These are phyloP conservation scores for Pyrocephalus nanus DNA, from an alignment of 2,797 vertebrate genomes.

Conservation along the genomic window DNA sequence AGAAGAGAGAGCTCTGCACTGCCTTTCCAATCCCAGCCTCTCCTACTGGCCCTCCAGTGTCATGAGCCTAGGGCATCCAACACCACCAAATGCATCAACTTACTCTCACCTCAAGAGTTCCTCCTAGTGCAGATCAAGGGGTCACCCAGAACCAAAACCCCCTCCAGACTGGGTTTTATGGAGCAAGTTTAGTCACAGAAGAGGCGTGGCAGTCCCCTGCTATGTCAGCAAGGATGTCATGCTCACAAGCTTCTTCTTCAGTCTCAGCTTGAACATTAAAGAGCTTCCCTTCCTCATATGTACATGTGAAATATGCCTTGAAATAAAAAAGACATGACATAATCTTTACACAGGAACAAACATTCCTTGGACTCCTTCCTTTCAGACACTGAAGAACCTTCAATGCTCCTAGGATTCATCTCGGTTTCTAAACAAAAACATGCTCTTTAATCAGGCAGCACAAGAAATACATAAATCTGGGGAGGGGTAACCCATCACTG, in stretches of 20 bases:
- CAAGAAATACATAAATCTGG: background rate
- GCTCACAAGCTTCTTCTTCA: background rate
- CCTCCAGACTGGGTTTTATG: background rate
- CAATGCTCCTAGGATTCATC: background rate
- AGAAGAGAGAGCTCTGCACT: background rate
- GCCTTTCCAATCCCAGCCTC: background rate
- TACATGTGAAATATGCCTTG: background rate
- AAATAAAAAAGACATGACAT: background rate
- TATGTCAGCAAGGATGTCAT: background rate
- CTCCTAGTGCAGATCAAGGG: background rate
- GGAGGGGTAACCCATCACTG: accelerated
- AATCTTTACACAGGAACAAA: background rate
- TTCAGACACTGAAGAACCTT: background rate
- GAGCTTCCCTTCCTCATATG: background rate
- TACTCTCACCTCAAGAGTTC: background rate
- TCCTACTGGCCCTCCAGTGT: background rate
- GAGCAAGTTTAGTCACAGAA: background rate
- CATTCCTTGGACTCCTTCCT: background rate
- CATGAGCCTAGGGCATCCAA: background rate
- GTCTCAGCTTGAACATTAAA: background rate
- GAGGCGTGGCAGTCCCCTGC: background rate
- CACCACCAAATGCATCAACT: background rate
- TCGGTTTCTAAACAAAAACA: background rate
- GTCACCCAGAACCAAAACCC: background rate
- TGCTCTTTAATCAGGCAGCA: background rate